Conservation (phyloP, 2,113 vertebrate species). For the Chaenogobius annularis region DNA sequence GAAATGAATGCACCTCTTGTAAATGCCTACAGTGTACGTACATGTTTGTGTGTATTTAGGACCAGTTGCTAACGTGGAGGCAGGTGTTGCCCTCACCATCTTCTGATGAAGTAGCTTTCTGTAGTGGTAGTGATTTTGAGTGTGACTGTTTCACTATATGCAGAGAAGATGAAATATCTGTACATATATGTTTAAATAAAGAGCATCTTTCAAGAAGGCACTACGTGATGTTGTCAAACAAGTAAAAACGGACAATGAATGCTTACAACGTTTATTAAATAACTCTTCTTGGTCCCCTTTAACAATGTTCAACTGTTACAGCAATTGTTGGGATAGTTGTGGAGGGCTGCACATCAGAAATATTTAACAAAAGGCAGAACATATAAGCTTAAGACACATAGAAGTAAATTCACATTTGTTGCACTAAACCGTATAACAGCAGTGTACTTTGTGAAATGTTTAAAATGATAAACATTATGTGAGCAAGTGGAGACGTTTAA, state of each 20-base stretch:
- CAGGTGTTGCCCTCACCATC: slow-evolving; percentile 46
- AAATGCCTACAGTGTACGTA: slow-evolving; percentile 54
- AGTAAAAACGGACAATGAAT: slow-evolving; percentile 59
- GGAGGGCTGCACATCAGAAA: slow-evolving; percentile 4
- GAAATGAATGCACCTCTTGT: slow-evolving; percentile 60
- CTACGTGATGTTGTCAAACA: not conserved
- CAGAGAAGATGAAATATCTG: slow-evolving; percentile 65
- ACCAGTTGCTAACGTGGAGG: slow-evolving; percentile 50
- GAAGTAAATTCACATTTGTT: slow-evolving; percentile 20
- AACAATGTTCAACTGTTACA: slow-evolving; percentile 75
- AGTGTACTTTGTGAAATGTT: slow-evolving; percentile 9
- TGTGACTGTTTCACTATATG: slow-evolving; percentile 59
- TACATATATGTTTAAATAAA: slow-evolving; percentile 79
- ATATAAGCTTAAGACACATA: slow-evolving; percentile 9
- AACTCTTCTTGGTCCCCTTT: slow-evolving; percentile 89
- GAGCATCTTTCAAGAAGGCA: slow-evolving; percentile 71
- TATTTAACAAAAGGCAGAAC: slow-evolving; percentile 17
- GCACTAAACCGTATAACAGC: not conserved
- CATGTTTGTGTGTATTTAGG: slow-evolving; percentile 63
- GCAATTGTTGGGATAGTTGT: slow-evolving; percentile 20
- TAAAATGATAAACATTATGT: slow-evolving; percentile 3
- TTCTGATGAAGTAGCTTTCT: slow-evolving; percentile 43
- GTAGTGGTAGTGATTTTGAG: slow-evolving; percentile 59
- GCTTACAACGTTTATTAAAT: slow-evolving; percentile 96
- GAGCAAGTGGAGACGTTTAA: slow-evolving; percentile 6